Conservation (phyloP, 2,888 invertebrate species). For the Caenorhabditis angaria region DNA sequence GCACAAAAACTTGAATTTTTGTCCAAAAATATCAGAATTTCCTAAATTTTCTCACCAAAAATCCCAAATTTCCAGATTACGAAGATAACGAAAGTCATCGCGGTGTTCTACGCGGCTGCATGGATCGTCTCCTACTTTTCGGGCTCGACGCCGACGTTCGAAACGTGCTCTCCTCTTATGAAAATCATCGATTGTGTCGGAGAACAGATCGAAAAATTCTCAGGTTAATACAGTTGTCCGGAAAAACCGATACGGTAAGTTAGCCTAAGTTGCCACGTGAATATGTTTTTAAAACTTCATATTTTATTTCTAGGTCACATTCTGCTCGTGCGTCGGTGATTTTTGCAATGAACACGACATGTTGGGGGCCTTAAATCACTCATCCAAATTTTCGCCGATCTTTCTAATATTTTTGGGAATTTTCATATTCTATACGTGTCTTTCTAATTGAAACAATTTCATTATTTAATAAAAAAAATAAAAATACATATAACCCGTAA, state of each 20-base stretch:
- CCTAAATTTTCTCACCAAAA: too few relatives aligned
- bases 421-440: too few relatives aligned
- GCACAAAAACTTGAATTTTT: neutral
- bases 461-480: too few relatives aligned
- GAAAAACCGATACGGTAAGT: constrained; percentile 56
- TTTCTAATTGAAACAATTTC: too few relatives aligned
- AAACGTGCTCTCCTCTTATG: constrained; percentile 34
- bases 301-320: constrained; percentile 55
- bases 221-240: constrained; percentile 53
- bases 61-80: neutral
- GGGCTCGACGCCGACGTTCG: constrained; percentile 63
- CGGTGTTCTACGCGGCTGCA: constrained; percentile 63
- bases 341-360: constrained; percentile 63
- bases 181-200: constrained; percentile 45
- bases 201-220: constrained; percentile 60
- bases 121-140: constrained; percentile 63
- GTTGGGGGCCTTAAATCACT: constrained; percentile 20
- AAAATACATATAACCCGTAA: neutral
- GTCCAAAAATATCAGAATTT: neutral
- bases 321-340: constrained; percentile 63
- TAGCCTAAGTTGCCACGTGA: neutral
- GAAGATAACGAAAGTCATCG: constrained; percentile 36
- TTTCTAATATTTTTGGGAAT: too few relatives aligned
- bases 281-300: neutral
- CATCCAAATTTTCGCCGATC: too few relatives aligned